phyloP scores from a whole-genome alignment of 1,140 invertebrate species.

The Rhopalosiphum padi region DNA sequence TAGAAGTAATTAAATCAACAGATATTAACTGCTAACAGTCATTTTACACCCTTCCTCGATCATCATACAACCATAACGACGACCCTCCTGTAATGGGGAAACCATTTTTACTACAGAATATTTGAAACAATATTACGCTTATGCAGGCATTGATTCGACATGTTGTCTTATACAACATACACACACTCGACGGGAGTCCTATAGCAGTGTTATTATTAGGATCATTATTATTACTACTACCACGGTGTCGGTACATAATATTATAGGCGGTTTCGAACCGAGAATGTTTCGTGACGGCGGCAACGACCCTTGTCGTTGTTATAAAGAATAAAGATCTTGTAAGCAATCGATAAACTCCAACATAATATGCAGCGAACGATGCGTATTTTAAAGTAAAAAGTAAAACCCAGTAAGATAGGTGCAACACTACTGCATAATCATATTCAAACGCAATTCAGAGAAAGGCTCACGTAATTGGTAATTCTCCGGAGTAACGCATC shows the following conservation, averaged over 20 bases:
- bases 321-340: not conserved
- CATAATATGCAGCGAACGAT: not conserved
- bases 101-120: not conserved
- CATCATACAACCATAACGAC: not conserved
- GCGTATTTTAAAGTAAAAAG: not conserved
- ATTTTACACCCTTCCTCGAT: not conserved
- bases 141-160: not conserved
- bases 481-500: not conserved
- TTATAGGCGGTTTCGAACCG: not conserved
- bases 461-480: not conserved
- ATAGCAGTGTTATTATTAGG: constrained; percentile 10
- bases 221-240: not conserved
- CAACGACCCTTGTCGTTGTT: not conserved
- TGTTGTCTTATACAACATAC: not conserved
- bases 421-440: not conserved
- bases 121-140: not conserved
- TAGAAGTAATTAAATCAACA: not conserved
- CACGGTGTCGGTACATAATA: not conserved
- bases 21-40: not conserved
- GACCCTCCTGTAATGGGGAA: not conserved
- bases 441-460: not conserved
- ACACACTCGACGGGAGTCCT: not conserved
- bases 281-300: not conserved
- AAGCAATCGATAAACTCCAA: not conserved
- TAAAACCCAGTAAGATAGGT: not conserved